phyloP scores from a whole-genome alignment of 2,797 vertebrate species.

The Epinephelus awoara region DNA sequence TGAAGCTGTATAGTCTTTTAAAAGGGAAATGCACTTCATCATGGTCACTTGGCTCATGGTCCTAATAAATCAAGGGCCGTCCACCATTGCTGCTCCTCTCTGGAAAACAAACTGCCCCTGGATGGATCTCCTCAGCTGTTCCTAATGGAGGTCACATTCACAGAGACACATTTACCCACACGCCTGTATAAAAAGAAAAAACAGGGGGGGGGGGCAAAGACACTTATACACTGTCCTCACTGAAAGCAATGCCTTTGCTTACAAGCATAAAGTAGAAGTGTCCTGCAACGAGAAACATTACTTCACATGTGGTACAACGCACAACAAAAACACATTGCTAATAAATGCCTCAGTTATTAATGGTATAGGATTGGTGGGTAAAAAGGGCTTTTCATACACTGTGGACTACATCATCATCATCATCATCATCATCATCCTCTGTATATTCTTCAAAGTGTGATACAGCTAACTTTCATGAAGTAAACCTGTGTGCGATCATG shows the following conservation, averaged over 20 bases:
- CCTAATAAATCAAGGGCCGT: constrained; percentile 87
- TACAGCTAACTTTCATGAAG: background rate
- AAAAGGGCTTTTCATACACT: constrained; percentile 6
- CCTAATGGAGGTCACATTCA: constrained; percentile 87
- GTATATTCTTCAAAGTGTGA: background rate
- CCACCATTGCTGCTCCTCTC: constrained; percentile 78
- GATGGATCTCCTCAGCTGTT: constrained; percentile 81
- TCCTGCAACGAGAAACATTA: background rate
- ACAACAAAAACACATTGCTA: constrained; percentile 13
- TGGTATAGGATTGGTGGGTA: background rate
- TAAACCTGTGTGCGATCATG: background rate
- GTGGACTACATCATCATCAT: constrained; percentile 3
- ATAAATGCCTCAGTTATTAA: background rate
- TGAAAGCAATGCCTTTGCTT: constrained; percentile 10
- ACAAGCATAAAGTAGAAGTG: background rate
- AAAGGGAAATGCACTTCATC: constrained; percentile 88
- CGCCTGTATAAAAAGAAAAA: constrained; percentile 1
- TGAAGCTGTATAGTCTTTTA: constrained; percentile 86
- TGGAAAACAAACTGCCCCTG: constrained; percentile 85
- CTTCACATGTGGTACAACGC: background rate
- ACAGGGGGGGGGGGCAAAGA: constrained; percentile 43
- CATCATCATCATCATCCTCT: constrained; percentile 6
- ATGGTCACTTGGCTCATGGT: constrained; percentile 84
- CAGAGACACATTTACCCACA: constrained; percentile 66
- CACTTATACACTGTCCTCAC: constrained; percentile 19